These are phyloP conservation scores for Limnephilus lunatus DNA, from an alignment of 2,888 invertebrate species.

Conservation along the genomic window DNA sequence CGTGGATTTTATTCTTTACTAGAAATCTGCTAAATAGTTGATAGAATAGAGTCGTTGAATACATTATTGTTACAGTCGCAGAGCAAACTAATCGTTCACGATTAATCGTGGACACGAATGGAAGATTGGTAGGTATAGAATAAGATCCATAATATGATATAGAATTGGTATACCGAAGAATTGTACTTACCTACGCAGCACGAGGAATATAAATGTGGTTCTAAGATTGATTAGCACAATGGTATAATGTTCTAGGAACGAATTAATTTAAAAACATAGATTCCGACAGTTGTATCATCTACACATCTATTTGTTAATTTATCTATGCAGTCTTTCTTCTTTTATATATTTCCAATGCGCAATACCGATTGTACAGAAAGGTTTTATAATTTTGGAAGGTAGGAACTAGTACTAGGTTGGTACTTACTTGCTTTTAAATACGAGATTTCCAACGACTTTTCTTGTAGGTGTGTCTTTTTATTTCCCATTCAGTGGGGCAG, in stretches of 20 bases:
- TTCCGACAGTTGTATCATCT: not conserved
- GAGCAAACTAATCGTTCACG: not conserved
- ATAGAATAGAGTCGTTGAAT: not conserved
- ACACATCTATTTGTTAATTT: not conserved
- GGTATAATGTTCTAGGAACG: not conserved
- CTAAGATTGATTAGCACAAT: not conserved
- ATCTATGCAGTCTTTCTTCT: not conserved
- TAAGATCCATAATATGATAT: not conserved
- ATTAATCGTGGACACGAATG: not conserved
- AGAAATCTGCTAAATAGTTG: not conserved
- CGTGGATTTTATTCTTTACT: not conserved
- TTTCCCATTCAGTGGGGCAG: not conserved
- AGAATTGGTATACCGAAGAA: not conserved
- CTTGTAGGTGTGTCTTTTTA: not conserved
- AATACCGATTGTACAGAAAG: not conserved
- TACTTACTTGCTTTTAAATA: not conserved
- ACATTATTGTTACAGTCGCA: not conserved
- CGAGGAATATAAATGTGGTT: not conserved
- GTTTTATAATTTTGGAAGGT: not conserved
- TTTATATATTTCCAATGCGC: no score
- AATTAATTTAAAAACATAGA: not conserved
- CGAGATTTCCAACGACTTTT: not conserved
- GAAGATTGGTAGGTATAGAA: not conserved
- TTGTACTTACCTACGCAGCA: not conserved
- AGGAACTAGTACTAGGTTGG: not conserved